A percentile compares a stretch with the other conserved stretches of the same genome.
Conservation (phyloP, 2,113 vertebrate species). For the Ondatra zibethicus region DNA sequence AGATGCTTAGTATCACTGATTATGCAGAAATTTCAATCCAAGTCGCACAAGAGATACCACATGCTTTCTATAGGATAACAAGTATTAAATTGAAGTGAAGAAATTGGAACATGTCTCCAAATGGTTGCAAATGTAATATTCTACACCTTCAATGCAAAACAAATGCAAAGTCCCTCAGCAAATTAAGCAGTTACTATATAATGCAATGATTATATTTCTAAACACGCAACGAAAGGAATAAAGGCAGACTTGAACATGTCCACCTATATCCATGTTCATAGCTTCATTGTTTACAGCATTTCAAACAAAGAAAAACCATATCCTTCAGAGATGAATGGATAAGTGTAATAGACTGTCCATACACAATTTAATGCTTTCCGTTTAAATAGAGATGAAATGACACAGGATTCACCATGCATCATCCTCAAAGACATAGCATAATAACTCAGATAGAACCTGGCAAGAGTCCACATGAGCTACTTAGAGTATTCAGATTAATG, state of each 20-base stretch:
- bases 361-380: neutral
- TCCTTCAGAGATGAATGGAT: neutral
- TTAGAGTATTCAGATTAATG: neutral
- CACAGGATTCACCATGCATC: neutral
- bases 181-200: neutral
- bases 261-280: neutral
- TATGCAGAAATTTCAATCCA: neutral
- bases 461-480: neutral
- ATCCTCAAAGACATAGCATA: neutral
- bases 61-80: neutral
- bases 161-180: neutral
- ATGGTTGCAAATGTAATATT: neutral
- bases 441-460: neutral
- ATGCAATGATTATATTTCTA: neutral
- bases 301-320: neutral
- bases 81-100: neutral
- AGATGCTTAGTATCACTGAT: neutral
- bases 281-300: neutral
- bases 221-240: neutral
- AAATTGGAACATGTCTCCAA: neutral
- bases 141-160: neutral
- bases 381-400: neutral
- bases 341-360: neutral
- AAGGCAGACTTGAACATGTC: neutral
- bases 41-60: neutral